phyloP scores from a whole-genome alignment of 2,113 vertebrate genomes.

The Caranx melampygus region DNA sequence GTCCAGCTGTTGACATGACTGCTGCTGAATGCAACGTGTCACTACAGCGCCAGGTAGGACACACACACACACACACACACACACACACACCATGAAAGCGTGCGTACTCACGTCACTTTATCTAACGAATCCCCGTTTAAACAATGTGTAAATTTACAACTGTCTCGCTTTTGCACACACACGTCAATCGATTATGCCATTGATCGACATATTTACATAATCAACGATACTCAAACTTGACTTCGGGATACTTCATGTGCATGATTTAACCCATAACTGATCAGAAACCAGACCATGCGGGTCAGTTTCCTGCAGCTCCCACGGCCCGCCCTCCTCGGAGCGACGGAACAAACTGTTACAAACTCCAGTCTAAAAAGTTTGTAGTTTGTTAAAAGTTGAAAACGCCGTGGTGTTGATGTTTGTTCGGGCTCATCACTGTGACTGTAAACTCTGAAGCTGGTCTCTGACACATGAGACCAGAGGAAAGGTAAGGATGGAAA shows the following conservation, averaged over 20 bases:
- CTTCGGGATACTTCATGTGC: background rate
- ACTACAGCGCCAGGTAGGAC: slow-evolving; percentile 25
- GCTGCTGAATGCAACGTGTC: slow-evolving; percentile 76
- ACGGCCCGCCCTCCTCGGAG: background rate
- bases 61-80: background rate
- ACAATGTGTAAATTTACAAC: background rate
- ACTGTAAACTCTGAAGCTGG: fast-evolving
- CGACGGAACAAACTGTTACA: background rate
- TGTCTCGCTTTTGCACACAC: background rate
- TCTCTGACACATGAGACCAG: fast-evolving
- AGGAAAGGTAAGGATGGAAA: background rate
- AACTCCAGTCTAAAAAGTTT: background rate
- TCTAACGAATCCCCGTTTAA: background rate
- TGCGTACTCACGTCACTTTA: background rate
- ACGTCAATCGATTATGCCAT: fast-evolving
- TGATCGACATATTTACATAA: fast-evolving
- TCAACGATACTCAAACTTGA: fast-evolving
- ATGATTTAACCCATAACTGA: fast-evolving
- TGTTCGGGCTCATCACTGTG: background rate
- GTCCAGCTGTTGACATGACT: slow-evolving; percentile 26
- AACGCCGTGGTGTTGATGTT: fast-evolving
- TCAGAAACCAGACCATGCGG: fast-evolving
- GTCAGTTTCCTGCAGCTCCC: background rate
- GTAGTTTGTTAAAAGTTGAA: background rate
- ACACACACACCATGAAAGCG: background rate